Base-by-base conservation (phyloP, 1,140 invertebrate species). In the Lerema accius region DNA sequence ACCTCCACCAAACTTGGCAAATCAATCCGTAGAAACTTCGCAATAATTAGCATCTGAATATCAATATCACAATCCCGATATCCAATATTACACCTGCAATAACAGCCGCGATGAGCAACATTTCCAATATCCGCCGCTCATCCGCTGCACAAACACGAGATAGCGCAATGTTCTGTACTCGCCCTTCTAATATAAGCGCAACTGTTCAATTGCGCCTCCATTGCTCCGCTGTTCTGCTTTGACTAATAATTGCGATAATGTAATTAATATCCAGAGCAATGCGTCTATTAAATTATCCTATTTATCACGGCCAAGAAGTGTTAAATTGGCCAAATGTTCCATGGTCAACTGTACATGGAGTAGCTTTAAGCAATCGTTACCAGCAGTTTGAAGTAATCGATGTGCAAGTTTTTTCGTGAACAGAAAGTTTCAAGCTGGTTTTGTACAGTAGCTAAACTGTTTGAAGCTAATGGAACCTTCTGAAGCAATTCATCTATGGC, bases 81-180 rank as follows among this genome's bases (percentile, higher is more conserved):
- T 46, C 5, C 55, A 19, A 45, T 46, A 45, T 58, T 46, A 46
- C 40, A 56, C 55, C 53, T 58, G 55, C 55, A 58, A 58, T 58
- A 58, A 58, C 55, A 58, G 23, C 26, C 14, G 10, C 39, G 5
- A 15, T 40, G 42, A 35, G 55, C 26, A 50, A 35, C 48, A 37
- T 50, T 50, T 50, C 28, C 55, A 46, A 58, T 58, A 58, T 58
- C 55, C 40, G 26, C 14, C 26, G 55, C n/a, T 58, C 42, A 58
- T 58, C 55, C 55, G 55, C 55, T 58, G 55, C 42, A 45, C 55
- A 58, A 58, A 58, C 42, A 58, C 53, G 11, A 58, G 55, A 59
- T 59, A 59, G 28, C n/a, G 39, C 9, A 16, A 40, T 45, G 26
- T 56, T 43, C 40, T 42, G 17, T 58, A 58, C 42, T 46, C 53